These are phyloP conservation scores for Radopholus similis DNA, from an alignment of 1,140 invertebrate genomes.

Conservation along the genomic window DNA sequence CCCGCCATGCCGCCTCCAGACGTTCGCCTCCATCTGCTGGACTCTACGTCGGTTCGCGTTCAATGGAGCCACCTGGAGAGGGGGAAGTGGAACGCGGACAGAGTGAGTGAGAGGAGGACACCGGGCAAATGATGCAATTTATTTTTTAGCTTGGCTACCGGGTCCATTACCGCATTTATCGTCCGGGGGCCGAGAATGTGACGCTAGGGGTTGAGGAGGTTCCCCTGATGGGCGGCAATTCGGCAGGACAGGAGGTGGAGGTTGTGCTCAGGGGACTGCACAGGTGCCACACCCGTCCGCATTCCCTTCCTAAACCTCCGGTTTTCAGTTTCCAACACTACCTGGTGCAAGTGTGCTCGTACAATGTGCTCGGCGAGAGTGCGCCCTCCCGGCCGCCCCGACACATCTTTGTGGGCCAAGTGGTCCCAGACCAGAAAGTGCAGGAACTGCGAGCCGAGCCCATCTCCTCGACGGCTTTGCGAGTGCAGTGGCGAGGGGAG, in stretches of 20 bases:
- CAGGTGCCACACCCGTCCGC: too few relatives aligned
- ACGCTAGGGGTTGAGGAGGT: too few relatives aligned
- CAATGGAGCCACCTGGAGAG: neutral
- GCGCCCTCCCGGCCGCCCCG: neutral
- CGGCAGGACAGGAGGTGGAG: too few relatives aligned
- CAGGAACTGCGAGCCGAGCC: neutral
- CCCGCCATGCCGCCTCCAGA: conserved; percentile 77
- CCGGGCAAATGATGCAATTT: neutral
- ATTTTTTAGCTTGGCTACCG: conserved; percentile 30
- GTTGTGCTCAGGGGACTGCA: too few relatives aligned
- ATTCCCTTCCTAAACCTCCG: neutral
- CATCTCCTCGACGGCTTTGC: neutral
- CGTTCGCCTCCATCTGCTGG: conserved; percentile 83
- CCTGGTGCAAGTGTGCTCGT: neutral
- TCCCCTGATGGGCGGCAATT: too few relatives aligned
- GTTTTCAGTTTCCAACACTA: neutral
- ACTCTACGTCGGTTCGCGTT: conserved; percentile 67
- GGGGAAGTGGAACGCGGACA: conserved; percentile 1
- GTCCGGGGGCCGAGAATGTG: neutral
- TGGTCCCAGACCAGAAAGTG: neutral
- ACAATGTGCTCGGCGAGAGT: conserved; percentile 1
- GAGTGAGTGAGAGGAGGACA: neutral
- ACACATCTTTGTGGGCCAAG: neutral
- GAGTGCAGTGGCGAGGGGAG: neutral
- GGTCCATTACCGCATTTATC: conserved; percentile 12